Percentiles rank a stretch among this genome's conserved stretches.
Conservation (phyloP, 2,797 vertebrate genomes). For the Protosalanx chinensis region DNA sequence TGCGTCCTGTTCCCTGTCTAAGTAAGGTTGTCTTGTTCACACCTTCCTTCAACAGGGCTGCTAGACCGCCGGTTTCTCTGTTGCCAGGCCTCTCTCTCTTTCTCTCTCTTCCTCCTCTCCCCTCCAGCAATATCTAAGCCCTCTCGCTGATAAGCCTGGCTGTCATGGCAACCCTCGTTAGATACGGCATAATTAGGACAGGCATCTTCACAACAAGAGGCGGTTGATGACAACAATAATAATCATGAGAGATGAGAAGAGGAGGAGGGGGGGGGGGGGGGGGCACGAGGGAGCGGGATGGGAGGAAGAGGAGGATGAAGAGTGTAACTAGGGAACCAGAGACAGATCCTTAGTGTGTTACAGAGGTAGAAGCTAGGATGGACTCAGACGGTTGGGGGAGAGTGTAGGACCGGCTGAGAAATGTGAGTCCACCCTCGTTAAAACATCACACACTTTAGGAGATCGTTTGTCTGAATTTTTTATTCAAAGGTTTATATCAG, state of each 20-base stretch:
- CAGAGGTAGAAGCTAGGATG: background rate
- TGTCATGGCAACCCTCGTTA: conserved; percentile 42
- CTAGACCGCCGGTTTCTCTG: background rate
- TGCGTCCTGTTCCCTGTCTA: no score
- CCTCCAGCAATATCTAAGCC: conserved; percentile 29
- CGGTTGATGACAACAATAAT: conserved; percentile 16
- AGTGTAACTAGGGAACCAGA: background rate
- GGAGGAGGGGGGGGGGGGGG: background rate
- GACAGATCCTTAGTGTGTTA: background rate
- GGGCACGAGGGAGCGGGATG: background rate
- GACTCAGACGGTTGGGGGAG: background rate
- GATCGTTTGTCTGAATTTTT: conserved; percentile 31
- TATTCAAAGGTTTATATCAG: conserved; percentile 65
- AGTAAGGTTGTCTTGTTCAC: no score
- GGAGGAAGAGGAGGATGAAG: background rate
- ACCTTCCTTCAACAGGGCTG: background rate
- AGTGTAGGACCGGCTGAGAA: background rate
- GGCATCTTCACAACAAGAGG: conserved; percentile 17
- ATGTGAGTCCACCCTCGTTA: background rate
- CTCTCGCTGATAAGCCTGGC: conserved; percentile 23
- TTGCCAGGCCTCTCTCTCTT: background rate
- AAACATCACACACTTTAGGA: conserved; percentile 7
- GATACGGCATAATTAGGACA: conserved; percentile 32
- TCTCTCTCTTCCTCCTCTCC: background rate
- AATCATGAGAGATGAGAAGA: conserved; percentile 8